These are phyloP conservation scores for Pimephales promelas DNA, from an alignment of 2,113 vertebrate genomes.

Conservation along the genomic window DNA sequence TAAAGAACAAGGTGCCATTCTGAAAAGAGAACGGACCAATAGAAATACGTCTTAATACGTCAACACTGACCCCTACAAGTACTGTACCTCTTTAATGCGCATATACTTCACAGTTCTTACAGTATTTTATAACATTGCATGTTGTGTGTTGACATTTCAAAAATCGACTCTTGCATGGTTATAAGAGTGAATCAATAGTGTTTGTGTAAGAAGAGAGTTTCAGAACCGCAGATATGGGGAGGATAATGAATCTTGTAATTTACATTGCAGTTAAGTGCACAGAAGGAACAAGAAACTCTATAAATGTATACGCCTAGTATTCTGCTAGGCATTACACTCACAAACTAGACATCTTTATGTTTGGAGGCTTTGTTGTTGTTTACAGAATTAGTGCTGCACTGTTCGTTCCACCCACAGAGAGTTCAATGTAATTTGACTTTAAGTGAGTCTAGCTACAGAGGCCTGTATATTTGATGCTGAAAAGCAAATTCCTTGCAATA, in stretches of 20 bases:
- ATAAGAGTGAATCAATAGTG: neutral
- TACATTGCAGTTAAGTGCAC: neutral
- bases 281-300: neutral
- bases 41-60: neutral
- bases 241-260: neutral
- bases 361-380: neutral
- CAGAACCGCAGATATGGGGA: neutral
- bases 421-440: slow-evolving; percentile 31
- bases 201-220: slow-evolving; percentile 4
- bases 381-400: slow-evolving; percentile 6
- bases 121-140: no score
- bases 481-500: slow-evolving; percentile 23
- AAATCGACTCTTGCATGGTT: neutral
- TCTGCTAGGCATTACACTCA: neutral
- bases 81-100: no score
- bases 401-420: slow-evolving; percentile 14
- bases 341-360: slow-evolving; percentile 8
- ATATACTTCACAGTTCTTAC: no score
- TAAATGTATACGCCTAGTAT: neutral
- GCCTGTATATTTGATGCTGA: neutral
- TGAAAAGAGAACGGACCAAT: neutral
- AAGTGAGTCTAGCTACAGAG: slow-evolving; percentile 37
- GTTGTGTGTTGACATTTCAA: slow-evolving; percentile 8
- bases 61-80: neutral
- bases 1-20: neutral